A percentile compares a stretch with the other conserved stretches of the same genome.
These are phyloP conservation scores for Tyto alba DNA, from an alignment of 2,113 vertebrate genomes.

Conservation along the genomic window DNA sequence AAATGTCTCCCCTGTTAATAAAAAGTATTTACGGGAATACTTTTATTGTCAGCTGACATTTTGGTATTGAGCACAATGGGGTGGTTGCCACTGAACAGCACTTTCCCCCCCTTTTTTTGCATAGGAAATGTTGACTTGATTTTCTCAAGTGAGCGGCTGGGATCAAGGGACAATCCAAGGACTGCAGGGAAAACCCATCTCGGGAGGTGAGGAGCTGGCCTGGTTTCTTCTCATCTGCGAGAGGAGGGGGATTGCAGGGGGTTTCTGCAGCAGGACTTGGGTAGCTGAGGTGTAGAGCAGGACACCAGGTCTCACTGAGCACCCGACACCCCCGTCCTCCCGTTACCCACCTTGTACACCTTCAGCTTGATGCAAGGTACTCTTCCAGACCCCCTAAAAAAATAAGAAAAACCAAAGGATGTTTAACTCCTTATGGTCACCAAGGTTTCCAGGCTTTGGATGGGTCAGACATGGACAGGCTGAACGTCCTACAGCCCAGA, in stretches of 20 bases:
- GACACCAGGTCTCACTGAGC: neutral
- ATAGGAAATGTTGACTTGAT: neutral
- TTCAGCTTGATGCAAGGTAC: neutral
- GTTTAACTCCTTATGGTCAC: neutral
- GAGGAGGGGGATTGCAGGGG: neutral
- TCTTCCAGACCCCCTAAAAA: neutral
- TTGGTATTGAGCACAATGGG: neutral
- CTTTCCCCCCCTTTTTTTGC: neutral
- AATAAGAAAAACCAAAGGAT: neutral
- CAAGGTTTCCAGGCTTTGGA: neutral
- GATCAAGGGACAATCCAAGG: neutral
- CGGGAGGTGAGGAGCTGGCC: neutral
- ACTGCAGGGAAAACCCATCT: neutral
- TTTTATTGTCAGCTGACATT: neutral
- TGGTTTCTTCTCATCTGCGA: neutral
- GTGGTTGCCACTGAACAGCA: neutral
- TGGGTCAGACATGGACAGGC: neutral
- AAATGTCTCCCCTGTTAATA: neutral
- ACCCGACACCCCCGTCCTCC: neutral
- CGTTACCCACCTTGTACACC: neutral
- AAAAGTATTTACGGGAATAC: neutral
- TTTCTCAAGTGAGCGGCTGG: neutral
- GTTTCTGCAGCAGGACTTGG: neutral
- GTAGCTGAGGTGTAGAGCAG: neutral
- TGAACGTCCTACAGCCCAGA: neutral